These are phyloP conservation scores for Hippasteria phrygiana DNA, from an alignment of 53 echinoderm and acorn worm species.

Conservation along the genomic window DNA sequence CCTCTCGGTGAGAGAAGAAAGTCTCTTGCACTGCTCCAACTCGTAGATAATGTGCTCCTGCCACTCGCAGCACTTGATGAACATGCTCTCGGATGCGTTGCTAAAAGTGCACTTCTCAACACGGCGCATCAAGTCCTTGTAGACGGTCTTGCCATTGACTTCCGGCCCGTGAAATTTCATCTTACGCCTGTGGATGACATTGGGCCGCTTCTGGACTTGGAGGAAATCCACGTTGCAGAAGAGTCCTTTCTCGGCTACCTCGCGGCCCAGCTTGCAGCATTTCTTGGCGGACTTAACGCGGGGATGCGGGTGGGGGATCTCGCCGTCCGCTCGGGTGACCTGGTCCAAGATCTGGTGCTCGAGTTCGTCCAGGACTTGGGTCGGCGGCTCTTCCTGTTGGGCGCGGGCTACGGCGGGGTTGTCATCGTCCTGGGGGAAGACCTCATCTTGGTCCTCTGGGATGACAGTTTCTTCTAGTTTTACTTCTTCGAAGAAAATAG, in stretches of 20 bases:
- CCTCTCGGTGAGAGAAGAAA: conserved; percentile 65
- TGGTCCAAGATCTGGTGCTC: conserved; percentile 64
- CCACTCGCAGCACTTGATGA: conserved; percentile 91
- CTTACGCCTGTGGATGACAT: conserved; percentile 79
- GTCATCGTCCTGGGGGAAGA: not conserved
- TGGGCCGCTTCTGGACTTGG: conserved; percentile 92
- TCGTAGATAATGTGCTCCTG: conserved; percentile 72
- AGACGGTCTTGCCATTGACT: conserved; percentile 53
- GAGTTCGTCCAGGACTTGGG: conserved; percentile 45
- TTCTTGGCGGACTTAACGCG: conserved; percentile 77
- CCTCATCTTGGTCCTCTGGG: not conserved
- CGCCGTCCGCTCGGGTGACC: conserved; percentile 9
- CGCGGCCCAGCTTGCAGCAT: conserved; percentile 92
- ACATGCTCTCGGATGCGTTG: conserved; percentile 87
- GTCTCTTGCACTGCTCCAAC: conserved; percentile 75
- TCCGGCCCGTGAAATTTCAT: conserved; percentile 87
- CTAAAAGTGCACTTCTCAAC: conserved; percentile 88
- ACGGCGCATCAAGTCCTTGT: conserved; percentile 84
- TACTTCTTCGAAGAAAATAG: conserved; percentile 49
- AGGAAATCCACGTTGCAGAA: conserved; percentile 82
- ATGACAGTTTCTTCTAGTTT: conserved; percentile 23
- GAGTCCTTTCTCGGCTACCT: conserved; percentile 82
- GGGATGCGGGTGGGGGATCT: not conserved
- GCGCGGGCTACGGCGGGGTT: no score
- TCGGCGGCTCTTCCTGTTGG: no score